phyloP scores from a whole-genome alignment of 2,797 vertebrate species.

The Characodon lateralis region DNA sequence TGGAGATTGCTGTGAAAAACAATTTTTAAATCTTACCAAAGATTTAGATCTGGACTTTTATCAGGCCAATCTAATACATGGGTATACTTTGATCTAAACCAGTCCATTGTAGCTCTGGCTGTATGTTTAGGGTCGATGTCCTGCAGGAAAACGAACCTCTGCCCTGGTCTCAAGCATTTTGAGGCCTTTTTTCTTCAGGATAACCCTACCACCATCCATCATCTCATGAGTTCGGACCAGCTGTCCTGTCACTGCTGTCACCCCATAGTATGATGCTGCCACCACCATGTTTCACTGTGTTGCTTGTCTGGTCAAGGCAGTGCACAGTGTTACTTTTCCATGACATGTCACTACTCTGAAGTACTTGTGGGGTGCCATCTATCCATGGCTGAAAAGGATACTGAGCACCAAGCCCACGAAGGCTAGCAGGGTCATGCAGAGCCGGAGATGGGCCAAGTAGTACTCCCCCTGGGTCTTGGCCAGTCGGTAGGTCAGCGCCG shows the following conservation, averaged over 20 bases:
- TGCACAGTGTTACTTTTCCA: too few species aligned
- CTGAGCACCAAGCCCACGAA: slow-evolving; percentile 87
- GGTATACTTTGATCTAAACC: background rate
- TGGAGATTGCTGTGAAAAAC: background rate
- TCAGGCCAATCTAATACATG: background rate
- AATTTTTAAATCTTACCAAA: background rate
- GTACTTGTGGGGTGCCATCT: slow-evolving; percentile 31
- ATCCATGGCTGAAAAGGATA: slow-evolving; percentile 83
- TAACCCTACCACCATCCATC: background rate
- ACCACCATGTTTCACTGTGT: background rate
- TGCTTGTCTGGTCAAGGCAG: too few species aligned
- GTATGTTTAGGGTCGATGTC: background rate
- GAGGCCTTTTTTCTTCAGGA: background rate
- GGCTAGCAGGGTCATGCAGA: slow-evolving; percentile 85
- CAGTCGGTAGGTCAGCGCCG: slow-evolving; percentile 88
- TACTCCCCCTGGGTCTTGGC: slow-evolving; percentile 88
- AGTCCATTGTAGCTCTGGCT: background rate
- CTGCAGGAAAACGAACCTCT: background rate
- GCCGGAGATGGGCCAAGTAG: slow-evolving; percentile 85
- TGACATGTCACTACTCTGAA: background rate
- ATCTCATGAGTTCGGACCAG: background rate
- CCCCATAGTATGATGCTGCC: background rate
- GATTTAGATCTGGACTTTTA: slow-evolving; percentile 1
- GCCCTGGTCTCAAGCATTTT: background rate
- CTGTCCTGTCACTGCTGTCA: too few species aligned